A percentile compares a stretch with the other conserved stretches of the same genome.
phyloP scores from a whole-genome alignment of 2,113 vertebrate genomes.

The Phodopus roborovskii region DNA sequence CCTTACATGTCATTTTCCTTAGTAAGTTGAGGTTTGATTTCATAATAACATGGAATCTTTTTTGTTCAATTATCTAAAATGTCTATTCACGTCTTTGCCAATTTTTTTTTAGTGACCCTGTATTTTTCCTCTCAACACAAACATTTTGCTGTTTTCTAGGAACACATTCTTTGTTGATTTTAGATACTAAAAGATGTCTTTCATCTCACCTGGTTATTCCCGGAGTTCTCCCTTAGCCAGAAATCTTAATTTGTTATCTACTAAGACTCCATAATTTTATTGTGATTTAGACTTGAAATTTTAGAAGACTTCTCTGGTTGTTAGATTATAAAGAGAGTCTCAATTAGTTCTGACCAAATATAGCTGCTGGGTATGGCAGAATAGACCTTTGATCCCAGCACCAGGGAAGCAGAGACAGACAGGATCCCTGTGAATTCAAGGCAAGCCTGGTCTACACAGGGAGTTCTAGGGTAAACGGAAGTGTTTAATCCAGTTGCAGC shows the following conservation, averaged over 20 bases:
- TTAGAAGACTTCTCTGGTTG: background rate
- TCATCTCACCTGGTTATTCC: background rate
- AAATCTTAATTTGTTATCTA: background rate
- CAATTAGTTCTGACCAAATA: conserved; percentile 5
- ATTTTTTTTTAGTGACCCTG: background rate
- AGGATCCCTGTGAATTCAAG: background rate
- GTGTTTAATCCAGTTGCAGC: background rate
- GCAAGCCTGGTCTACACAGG: background rate
- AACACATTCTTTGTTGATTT: background rate
- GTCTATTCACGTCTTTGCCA: background rate
- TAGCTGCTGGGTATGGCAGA: background rate
- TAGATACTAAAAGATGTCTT: background rate
- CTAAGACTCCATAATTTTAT: background rate
- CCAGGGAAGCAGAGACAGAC: background rate
- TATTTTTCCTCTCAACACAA: background rate
- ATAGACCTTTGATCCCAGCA: background rate
- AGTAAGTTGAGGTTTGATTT: background rate
- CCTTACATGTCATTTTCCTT: background rate
- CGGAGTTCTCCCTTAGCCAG: background rate
- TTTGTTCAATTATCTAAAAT: background rate
- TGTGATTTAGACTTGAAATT: background rate
- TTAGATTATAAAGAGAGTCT: background rate
- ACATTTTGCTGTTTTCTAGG: background rate
- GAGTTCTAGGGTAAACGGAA: background rate
- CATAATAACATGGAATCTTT: background rate